Percentiles rank a stretch among this genome's conserved stretches.
These are phyloP conservation scores for Pheosia gnoma DNA, from an alignment of 2,888 invertebrate genomes.

Conservation along the genomic window DNA sequence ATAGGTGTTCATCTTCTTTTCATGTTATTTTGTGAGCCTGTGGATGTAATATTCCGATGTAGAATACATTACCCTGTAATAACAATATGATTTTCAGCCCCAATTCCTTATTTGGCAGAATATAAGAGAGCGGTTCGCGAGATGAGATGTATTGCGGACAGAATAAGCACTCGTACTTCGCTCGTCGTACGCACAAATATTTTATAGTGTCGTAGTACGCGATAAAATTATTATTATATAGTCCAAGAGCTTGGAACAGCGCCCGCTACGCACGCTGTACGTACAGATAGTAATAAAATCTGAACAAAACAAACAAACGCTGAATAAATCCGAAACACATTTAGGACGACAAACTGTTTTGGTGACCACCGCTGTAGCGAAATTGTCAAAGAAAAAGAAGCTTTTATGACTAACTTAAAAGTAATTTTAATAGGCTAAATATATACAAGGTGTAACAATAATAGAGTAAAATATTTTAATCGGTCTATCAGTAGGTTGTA, in stretches of 20 bases:
- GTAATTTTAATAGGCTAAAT: too few species aligned
- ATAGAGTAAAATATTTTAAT: too few species aligned
- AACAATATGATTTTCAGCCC: neutral
- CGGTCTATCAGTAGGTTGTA: too few species aligned
- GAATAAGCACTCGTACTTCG: conserved; percentile 30
- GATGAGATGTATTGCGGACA: conserved; percentile 50
- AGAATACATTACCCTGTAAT: neutral
- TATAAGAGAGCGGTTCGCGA: conserved; percentile 11
- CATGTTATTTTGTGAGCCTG: neutral
- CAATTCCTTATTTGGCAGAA: conserved; percentile 1
- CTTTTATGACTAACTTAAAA: too few species aligned
- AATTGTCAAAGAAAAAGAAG: too few species aligned
- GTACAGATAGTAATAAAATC: conserved; percentile 16
- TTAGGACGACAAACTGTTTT: neutral
- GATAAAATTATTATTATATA: conserved; percentile 64
- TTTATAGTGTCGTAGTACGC: conserved; percentile 42
- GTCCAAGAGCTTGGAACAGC: conserved; percentile 56
- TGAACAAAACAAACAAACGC: neutral
- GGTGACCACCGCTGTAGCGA: neutral
- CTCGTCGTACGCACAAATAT: conserved; percentile 30
- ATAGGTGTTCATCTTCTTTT: neutral
- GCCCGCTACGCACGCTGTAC: conserved; percentile 49
- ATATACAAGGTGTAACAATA: too few species aligned
- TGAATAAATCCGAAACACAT: neutral
- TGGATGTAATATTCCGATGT: neutral